Percentiles rank a stretch among this genome's conserved stretches.
phyloP scores from a whole-genome alignment of 2,888 invertebrate species.

The Agrochola circellaris region DNA sequence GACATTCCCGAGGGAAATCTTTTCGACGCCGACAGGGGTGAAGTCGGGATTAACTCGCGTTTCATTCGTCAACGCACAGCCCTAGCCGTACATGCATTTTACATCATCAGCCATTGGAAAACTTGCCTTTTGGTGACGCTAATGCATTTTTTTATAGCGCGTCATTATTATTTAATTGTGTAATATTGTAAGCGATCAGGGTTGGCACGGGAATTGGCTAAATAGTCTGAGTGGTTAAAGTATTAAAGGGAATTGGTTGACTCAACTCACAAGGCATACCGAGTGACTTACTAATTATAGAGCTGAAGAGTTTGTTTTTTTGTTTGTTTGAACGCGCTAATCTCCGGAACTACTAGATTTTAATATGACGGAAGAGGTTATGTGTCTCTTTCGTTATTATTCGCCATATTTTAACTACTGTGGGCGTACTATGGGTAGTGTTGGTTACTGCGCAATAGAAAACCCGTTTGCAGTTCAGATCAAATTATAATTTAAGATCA shows the following conservation, averaged over 20 bases:
- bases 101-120: conserved; percentile 74
- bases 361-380: no score
- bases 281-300: no score
- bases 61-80: conserved; percentile 85
- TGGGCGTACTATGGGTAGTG: no score
- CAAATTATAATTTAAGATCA: no score
- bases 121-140: conserved; percentile 67
- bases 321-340: no score
- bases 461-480: no score
- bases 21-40: conserved; percentile 85
- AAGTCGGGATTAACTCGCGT: conserved; percentile 84
- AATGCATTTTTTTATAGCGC: conserved; percentile 59
- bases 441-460: no score
- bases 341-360: no score
- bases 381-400: no score
- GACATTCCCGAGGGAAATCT: conserved; percentile 85
- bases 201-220: conserved; percentile 18
- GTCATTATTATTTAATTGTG: conserved; percentile 62
- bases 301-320: no score
- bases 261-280: background rate
- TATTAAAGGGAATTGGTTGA: background rate
- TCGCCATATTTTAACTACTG: no score
- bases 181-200: conserved; percentile 53
- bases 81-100: conserved; percentile 80
- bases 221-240: background rate